Percentiles rank a stretch among this genome's conserved stretches.
These are phyloP conservation scores for Nomia melanderi DNA, from an alignment of 1,140 invertebrate species.

Conservation along the genomic window DNA sequence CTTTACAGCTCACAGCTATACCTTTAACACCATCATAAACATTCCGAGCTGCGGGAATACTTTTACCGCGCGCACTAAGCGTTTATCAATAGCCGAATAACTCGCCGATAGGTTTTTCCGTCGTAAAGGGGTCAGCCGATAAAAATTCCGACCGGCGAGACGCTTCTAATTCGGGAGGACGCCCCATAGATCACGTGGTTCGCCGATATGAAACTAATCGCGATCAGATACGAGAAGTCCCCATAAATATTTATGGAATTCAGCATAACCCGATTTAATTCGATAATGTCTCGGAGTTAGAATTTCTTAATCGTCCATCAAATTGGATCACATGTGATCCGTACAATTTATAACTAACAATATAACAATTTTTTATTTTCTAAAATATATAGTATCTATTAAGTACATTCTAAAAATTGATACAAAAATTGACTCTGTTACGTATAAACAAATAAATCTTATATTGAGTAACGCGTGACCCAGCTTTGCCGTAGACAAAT, in stretches of 20 bases:
- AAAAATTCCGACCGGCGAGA: constrained; percentile 12
- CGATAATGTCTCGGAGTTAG: no score
- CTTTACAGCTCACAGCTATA: constrained; percentile 1
- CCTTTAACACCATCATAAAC: constrained; percentile 29
- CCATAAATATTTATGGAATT: constrained; percentile 28
- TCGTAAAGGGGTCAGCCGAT: not conserved
- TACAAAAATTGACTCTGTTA: no score
- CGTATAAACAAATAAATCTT: no score
- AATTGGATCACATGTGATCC: no score
- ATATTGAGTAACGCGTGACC: no score
- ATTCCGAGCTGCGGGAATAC: not conserved
- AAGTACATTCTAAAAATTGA: no score
- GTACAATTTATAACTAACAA: no score
- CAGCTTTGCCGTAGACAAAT: no score
- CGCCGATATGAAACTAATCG: constrained; percentile 7
- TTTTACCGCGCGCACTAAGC: constrained; percentile 12
- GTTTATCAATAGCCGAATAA: constrained; percentile 17
- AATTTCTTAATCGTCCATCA: no score
- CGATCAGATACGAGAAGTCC: constrained; percentile 12
- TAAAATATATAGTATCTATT: no score
- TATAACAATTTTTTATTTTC: no score
- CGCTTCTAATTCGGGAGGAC: constrained; percentile 45
- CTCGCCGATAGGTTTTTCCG: not conserved
- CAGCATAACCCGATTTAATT: not conserved
- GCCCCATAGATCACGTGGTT: constrained; percentile 1